Conservation (phyloP, 2,113 vertebrate genomes). For the Progne subis region DNA sequence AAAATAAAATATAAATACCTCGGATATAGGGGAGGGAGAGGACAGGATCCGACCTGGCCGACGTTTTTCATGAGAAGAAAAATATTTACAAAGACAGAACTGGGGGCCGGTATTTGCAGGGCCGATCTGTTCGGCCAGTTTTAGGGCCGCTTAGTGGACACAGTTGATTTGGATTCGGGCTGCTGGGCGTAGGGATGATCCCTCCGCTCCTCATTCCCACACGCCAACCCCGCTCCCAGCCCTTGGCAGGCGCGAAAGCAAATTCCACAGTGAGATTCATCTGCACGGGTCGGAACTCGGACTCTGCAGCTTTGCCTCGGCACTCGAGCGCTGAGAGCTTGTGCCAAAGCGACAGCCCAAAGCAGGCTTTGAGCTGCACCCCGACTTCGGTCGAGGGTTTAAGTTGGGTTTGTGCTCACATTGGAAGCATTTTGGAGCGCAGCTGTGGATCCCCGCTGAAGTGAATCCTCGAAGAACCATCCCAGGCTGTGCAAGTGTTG, state of each 20-base stretch:
- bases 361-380: background rate
- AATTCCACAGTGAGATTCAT: background rate
- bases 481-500: rapidly evolving
- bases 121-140: background rate
- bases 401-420: background rate
- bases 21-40: background rate
- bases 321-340: background rate
- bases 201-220: background rate
- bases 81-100: background rate
- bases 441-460: rapidly evolving
- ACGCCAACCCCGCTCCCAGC: background rate
- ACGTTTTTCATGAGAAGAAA: background rate
- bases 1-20: background rate
- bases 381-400: rapidly evolving
- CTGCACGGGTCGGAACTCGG: background rate
- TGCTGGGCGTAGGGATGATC: background rate
- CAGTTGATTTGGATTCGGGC: background rate
- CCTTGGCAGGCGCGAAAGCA: background rate
- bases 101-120: background rate
- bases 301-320: background rate
- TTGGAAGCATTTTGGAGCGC: rapidly evolving
- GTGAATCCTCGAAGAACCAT: background rate
- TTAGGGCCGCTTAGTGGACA: background rate
- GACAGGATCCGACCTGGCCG: background rate
- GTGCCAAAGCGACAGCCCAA: background rate